Evolutionary conservation across 2,113 vertebrate species (phyloP).

Genomic region (Peromyscus leucopus): DNA sequence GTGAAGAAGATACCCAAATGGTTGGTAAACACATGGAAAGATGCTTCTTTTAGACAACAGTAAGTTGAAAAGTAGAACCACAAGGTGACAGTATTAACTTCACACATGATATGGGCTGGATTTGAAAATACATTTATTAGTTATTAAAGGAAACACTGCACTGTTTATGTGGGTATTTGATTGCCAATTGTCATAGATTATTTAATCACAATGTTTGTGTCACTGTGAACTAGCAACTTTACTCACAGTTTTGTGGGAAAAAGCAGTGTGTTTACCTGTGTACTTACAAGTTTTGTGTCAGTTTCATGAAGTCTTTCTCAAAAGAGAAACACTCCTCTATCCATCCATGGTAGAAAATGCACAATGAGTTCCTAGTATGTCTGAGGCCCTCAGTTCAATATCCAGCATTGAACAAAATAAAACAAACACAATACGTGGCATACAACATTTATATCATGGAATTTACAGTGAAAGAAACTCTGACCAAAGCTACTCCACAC

Average conservation of each 20-base stretch:
- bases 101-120: background rate
- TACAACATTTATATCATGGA: background rate
- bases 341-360: background rate
- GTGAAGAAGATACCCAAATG: background rate
- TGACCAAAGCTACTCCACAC: background rate
- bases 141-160: background rate
- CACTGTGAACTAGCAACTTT: background rate
- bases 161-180: background rate
- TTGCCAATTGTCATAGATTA: background rate
- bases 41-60: background rate
- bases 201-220: background rate
- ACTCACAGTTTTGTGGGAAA: background rate
- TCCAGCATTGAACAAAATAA: background rate
- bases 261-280: background rate
- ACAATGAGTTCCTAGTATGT: background rate
- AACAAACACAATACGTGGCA: background rate
- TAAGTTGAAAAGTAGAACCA: background rate
- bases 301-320: background rate
- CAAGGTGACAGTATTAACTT: background rate
- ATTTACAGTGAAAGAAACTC: background rate
- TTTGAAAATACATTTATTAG: background rate
- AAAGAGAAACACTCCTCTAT: background rate
- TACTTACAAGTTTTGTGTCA: background rate
- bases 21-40: background rate
- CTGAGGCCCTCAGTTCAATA: background rate